These are phyloP conservation scores for Ceyx cyanopectus DNA, from an alignment of 2,113 vertebrate genomes.

Conservation along the genomic window DNA sequence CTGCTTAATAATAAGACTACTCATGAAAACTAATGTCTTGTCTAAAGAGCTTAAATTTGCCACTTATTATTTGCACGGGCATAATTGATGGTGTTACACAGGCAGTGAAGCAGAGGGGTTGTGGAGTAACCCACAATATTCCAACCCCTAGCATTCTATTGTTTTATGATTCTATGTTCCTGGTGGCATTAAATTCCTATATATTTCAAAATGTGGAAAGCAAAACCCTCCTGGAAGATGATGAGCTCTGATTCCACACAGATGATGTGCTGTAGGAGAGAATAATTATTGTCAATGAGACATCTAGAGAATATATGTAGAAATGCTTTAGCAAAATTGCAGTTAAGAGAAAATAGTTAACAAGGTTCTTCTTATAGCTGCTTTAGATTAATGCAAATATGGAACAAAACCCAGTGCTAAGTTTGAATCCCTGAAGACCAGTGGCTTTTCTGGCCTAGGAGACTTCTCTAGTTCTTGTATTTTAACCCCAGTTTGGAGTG, in stretches of 20 bases:
- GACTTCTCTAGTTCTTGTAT: background rate
- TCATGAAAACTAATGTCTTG: background rate
- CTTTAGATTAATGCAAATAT: background rate
- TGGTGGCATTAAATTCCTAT: background rate
- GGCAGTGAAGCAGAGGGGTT: background rate
- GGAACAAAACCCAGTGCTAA: background rate
- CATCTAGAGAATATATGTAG: background rate
- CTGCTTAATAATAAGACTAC: too few species aligned
- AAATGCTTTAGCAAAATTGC: background rate
- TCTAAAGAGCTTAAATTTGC: background rate
- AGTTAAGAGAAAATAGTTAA: background rate
- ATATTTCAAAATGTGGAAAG: background rate
- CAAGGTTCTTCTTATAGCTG: fast-evolving
- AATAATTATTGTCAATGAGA: background rate
- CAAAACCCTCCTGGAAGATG: background rate
- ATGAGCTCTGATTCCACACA: background rate
- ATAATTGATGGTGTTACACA: background rate
- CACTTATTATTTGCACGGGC: background rate
- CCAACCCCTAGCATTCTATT: too few species aligned
- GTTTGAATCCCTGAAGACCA: background rate
- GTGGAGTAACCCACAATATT: background rate
- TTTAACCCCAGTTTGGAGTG: background rate
- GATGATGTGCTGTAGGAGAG: background rate
- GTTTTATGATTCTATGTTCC: background rate
- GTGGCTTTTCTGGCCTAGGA: background rate